Conservation (phyloP, 2,888 invertebrate species). For the Linnaemya tessellans region DNA sequence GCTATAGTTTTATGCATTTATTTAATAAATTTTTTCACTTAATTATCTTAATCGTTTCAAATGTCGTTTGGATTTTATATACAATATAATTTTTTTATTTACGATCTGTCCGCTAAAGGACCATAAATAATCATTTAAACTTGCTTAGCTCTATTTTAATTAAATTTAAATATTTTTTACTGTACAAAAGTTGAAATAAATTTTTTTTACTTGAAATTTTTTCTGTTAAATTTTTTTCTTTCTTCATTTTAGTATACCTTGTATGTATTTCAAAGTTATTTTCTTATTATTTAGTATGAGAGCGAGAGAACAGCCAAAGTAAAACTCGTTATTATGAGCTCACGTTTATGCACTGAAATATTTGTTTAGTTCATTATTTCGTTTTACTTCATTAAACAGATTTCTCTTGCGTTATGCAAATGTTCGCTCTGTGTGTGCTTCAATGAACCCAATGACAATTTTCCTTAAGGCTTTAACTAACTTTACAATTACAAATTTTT, state of each 20-base stretch:
- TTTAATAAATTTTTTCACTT: neutral
- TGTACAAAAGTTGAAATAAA: neutral
- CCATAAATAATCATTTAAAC: neutral
- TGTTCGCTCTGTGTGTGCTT: conserved; percentile 6
- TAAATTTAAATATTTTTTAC: neutral
- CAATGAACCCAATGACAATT: conserved; percentile 64
- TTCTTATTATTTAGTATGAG: neutral
- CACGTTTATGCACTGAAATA: conserved; percentile 48
- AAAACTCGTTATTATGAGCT: neutral
- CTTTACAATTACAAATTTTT: neutral
- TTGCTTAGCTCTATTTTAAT: neutral
- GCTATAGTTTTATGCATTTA: conserved; percentile 36
- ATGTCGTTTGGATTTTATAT: neutral
- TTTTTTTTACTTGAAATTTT: neutral
- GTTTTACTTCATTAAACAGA: conserved; percentile 59
- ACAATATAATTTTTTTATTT: no score
- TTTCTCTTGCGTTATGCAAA: neutral
- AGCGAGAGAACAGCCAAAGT: neutral
- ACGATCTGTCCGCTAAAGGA: no score
- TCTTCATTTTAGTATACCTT: neutral
- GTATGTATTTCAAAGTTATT: conserved; percentile 5
- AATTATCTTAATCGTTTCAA: neutral
- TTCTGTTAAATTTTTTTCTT: neutral
- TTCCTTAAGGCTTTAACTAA: conserved; percentile 51
- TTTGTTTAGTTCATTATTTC: conserved; percentile 65